Evolutionary conservation across 1,140 invertebrate species (phyloP).

Genomic region (Drosophila elegans): DNA sequence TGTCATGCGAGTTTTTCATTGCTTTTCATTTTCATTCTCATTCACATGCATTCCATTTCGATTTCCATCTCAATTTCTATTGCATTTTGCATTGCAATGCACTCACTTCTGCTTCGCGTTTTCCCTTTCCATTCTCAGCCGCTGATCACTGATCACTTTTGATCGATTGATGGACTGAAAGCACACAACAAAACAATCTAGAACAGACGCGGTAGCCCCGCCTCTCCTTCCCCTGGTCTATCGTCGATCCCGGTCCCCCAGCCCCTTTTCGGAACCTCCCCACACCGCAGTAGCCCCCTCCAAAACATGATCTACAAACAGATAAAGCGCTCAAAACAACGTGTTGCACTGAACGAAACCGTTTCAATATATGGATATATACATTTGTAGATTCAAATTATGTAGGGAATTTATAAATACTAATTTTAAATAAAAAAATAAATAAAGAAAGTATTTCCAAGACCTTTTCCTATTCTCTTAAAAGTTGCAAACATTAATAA

Average conservation of each 20-base stretch:
- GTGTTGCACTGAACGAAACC: conserved; percentile 11
- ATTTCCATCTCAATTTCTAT: conserved; percentile 26
- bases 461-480: no score
- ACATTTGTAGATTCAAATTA: not conserved
- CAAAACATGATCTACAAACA: conserved; percentile 17
- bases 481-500: no score
- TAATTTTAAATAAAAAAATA: no score
- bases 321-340: conserved; percentile 17
- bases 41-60: conserved; percentile 13
- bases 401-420: no score
- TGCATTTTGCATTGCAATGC: conserved; percentile 35
- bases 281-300: not conserved
- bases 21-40: conserved; percentile 32
- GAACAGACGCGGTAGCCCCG: conserved; percentile 4
- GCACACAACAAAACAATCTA: conserved; percentile 31
- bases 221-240: not conserved
- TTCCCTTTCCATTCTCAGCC: not conserved
- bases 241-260: no score
- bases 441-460: no score
- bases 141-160: conserved; percentile 26
- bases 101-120: conserved; percentile 7
- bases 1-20: conserved; percentile 34
- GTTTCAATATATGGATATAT: not conserved
- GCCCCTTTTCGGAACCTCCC: not conserved
- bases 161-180: conserved; percentile 38